These are phyloP conservation scores for Patella vulgata DNA, from an alignment of 1,140 invertebrate species.

Conservation along the genomic window DNA sequence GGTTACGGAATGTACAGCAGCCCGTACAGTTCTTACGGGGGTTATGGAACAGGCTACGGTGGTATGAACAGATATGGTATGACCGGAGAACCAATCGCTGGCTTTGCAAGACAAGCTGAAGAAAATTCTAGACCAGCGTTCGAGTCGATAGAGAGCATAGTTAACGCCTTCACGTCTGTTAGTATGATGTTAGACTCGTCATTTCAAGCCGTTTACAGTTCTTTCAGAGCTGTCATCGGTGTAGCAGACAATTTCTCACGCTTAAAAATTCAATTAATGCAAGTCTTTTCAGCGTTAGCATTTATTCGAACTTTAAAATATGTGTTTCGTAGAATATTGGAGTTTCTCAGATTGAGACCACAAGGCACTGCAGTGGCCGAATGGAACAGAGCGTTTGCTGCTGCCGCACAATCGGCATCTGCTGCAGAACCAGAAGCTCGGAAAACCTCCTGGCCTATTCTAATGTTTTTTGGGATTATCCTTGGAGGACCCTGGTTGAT, in stretches of 20 bases:
- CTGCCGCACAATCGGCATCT: constrained; percentile 20
- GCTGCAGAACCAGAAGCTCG: constrained; percentile 28
- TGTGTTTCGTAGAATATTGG: constrained; percentile 78
- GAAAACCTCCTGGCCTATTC: constrained; percentile 71
- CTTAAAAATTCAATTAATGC: constrained; percentile 81
- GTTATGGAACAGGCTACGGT: constrained; percentile 51
- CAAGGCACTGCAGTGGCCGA: constrained; percentile 48
- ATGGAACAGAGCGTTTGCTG: constrained; percentile 56
- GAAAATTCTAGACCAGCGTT: constrained; percentile 91
- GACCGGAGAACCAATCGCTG: constrained; percentile 40
- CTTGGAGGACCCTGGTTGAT: constrained; percentile 91
- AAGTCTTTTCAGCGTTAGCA: constrained; percentile 86
- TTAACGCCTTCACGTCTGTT: constrained; percentile 86
- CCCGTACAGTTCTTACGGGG: constrained; percentile 27
- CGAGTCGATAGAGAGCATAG: constrained; percentile 92
- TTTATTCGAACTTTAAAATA: constrained; percentile 82
- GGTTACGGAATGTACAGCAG: constrained; percentile 20
- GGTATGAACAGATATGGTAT: constrained; percentile 58
- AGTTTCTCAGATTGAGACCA: constrained; percentile 71
- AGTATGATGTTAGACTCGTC: constrained; percentile 97
- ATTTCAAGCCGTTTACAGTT: constrained; percentile 92
- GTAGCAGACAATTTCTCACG: constrained; percentile 94
- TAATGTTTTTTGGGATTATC: constrained; percentile 86
- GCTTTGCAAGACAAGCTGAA: constrained; percentile 86
- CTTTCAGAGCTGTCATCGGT: constrained; percentile 92